Conservation (phyloP, 2,888 invertebrate genomes). For the Oscheius sp. region DNA sequence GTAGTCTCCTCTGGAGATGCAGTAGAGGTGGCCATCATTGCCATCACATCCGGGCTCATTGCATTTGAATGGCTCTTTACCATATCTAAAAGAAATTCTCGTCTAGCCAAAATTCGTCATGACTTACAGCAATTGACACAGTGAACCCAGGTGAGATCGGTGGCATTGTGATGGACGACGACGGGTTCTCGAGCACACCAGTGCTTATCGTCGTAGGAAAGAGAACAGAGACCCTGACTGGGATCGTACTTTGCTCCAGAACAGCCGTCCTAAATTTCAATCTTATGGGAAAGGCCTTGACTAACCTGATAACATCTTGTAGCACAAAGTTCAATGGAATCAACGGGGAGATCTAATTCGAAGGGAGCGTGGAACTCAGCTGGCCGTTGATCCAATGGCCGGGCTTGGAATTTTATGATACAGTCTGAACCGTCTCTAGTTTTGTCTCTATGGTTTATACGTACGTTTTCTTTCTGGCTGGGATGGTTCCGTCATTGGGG, state of each 20-base stretch:
- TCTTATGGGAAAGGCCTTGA: not conserved
- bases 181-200: slow-evolving; percentile 55
- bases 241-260: slow-evolving; percentile 64
- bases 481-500: slow-evolving; percentile 12
- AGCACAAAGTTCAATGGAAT: slow-evolving; percentile 65
- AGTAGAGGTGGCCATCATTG: slow-evolving; percentile 10
- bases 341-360: slow-evolving; percentile 57
- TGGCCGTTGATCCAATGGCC: slow-evolving; percentile 57
- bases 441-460: not conserved
- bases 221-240: slow-evolving; percentile 53
- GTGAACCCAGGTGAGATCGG: slow-evolving; percentile 63
- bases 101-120: not conserved
- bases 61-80: slow-evolving; percentile 19
- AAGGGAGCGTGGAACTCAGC: slow-evolving; percentile 62
- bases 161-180: slow-evolving; percentile 52
- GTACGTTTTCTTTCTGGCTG: slow-evolving; percentile 14
- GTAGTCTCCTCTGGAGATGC: not conserved
- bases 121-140: slow-evolving; percentile 66
- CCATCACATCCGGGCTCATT: slow-evolving; percentile 1
- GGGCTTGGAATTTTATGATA: slow-evolving; percentile 67
- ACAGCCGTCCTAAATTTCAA: slow-evolving; percentile 59
- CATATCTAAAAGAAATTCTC: slow-evolving; percentile 22
- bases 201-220: slow-evolving; percentile 65
- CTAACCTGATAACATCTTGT: slow-evolving; percentile 65
- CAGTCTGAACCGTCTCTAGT: slow-evolving; percentile 55